Conservation (phyloP, 2,113 vertebrate genomes). For the Actenoides lindsayi region DNA sequence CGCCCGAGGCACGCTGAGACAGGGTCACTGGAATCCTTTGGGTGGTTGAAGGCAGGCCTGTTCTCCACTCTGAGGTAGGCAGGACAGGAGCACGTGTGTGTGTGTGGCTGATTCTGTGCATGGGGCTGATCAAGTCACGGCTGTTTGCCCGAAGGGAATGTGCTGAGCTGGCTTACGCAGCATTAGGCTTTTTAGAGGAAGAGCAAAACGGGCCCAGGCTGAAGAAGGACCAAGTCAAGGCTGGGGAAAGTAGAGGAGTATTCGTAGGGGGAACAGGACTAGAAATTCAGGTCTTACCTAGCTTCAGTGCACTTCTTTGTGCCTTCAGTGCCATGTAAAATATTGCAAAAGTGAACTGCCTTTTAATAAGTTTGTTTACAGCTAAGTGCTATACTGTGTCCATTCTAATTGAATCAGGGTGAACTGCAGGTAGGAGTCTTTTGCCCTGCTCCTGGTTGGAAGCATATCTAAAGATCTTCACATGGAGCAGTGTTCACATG, state of each 20-base stretch:
- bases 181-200: not conserved
- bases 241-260: not conserved
- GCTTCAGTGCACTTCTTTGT: not conserved
- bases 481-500: not conserved
- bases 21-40: not conserved
- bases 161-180: not conserved
- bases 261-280: not conserved
- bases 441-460: not conserved
- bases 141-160: not conserved
- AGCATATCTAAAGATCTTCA: not conserved
- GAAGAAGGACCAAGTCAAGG: not conserved
- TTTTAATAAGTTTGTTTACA: not conserved
- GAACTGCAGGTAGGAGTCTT: not conserved
- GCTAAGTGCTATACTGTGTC: not conserved
- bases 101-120: too few species aligned
- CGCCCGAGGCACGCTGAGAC: not conserved
- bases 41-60: not conserved
- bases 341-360: not conserved
- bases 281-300: not conserved
- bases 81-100: not conserved
- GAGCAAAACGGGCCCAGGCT: not conserved
- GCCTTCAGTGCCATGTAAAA: not conserved
- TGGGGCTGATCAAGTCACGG: not conserved
- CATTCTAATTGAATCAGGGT: not conserved
- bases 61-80: not conserved